phyloP scores from a whole-genome alignment of 2,113 vertebrate genomes.

The Empidonax traillii region DNA sequence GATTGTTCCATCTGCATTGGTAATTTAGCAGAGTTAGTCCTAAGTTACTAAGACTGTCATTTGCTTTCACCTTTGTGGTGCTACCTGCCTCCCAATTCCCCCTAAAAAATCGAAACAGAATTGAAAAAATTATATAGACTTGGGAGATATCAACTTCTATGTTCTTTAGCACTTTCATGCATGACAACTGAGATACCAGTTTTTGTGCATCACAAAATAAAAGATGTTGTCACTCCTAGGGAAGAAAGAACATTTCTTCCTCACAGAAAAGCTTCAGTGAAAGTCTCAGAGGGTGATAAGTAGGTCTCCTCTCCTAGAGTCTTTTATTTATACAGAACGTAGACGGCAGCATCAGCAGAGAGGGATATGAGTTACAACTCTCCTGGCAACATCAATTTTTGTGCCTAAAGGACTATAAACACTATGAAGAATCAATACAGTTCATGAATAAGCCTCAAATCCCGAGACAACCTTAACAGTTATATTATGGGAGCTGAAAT shows the following conservation, averaged over 20 bases:
- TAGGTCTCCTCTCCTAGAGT: background rate
- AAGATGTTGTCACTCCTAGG: background rate
- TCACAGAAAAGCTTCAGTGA: background rate
- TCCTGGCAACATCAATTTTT: background rate
- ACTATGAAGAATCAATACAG: background rate
- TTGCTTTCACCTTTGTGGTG: background rate
- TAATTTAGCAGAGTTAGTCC: background rate
- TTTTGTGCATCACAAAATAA: background rate
- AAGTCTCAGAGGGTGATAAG: background rate
- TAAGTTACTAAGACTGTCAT: no score
- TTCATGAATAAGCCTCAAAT: background rate
- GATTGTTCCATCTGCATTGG: background rate
- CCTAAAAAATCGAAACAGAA: background rate
- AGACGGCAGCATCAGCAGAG: background rate
- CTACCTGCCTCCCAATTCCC: background rate
- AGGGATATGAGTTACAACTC: background rate
- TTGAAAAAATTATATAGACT: background rate
- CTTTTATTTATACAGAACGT: background rate
- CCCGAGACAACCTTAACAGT: background rate
- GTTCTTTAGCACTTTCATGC: background rate
- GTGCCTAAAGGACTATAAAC: background rate
- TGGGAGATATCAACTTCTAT: background rate
- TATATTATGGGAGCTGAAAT: background rate
- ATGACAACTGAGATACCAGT: background rate
- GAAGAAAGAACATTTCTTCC: background rate